These are phyloP conservation scores for Cyprichromis sp. DNA, from an alignment of 2,113 vertebrate genomes.

Conservation along the genomic window DNA sequence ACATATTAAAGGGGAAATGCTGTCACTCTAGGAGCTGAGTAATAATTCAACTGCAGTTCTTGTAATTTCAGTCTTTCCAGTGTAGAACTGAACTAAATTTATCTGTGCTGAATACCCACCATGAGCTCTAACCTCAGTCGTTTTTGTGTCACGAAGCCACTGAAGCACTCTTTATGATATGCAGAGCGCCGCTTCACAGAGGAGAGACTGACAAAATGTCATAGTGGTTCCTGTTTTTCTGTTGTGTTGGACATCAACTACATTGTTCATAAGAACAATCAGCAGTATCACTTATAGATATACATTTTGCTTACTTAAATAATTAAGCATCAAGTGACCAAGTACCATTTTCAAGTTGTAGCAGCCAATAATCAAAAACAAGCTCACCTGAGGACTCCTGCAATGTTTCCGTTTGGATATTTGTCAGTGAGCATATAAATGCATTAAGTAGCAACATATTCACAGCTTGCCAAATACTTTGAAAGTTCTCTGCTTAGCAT, in stretches of 20 bases:
- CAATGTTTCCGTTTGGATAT: neutral
- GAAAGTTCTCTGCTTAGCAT: neutral
- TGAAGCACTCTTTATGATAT: neutral
- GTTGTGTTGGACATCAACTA: neutral
- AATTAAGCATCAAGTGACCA: neutral
- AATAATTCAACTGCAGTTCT: neutral
- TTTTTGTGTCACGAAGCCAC: neutral
- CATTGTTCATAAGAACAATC: neutral
- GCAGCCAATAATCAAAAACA: neutral
- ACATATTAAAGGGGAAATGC: neutral
- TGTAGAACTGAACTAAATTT: neutral
- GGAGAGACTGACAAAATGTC: fast-evolving
- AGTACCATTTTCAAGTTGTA: neutral
- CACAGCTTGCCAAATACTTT: neutral
- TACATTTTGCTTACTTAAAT: neutral
- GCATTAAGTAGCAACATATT: neutral
- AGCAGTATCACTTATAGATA: fast-evolving
- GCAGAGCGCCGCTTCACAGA: fast-evolving
- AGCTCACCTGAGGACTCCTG: neutral
- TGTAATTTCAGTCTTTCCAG: neutral
- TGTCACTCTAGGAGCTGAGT: neutral
- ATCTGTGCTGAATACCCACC: fast-evolving
- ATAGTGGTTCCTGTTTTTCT: neutral
- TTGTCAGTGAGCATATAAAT: neutral
- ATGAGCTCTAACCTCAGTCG: fast-evolving